Conservation (phyloP, 2,797 vertebrate species). For the Tachyglossus aculeatus region DNA sequence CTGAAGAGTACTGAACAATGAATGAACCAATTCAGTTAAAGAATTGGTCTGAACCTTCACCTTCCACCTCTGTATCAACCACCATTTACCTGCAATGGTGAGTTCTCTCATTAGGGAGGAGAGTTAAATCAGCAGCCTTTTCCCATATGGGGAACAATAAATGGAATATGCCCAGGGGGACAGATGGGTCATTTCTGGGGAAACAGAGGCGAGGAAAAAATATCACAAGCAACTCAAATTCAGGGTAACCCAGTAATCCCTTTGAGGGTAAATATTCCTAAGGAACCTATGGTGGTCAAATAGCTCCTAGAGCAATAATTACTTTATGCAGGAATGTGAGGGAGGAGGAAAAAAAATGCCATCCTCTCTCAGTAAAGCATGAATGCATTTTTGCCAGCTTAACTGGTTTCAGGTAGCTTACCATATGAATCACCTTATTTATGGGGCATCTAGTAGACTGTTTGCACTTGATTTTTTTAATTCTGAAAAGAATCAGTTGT, state of each 20-base stretch:
- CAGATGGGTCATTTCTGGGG: not conserved
- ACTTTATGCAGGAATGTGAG: constrained; percentile 25
- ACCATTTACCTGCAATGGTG: not conserved
- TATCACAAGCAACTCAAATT: too few relatives aligned
- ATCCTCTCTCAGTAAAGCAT: constrained; percentile 32
- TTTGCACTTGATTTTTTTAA: constrained; percentile 45
- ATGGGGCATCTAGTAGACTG: constrained; percentile 49
- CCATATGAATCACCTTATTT: constrained; percentile 60
- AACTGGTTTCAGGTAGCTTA: constrained; percentile 54
- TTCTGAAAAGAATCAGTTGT: constrained; percentile 52
- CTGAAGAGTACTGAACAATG: not conserved
- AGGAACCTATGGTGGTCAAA: constrained; percentile 5
- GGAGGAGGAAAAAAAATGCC: constrained; percentile 24
- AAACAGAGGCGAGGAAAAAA: too few relatives aligned
- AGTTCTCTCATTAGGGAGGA: not conserved
- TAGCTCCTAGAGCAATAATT: constrained; percentile 15
- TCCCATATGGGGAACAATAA: constrained; percentile 7
- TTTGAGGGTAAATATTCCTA: not conserved
- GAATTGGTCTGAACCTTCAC: not conserved
- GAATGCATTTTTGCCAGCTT: constrained; percentile 56
- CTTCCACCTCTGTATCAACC: not conserved
- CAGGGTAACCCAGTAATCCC: too few relatives aligned
- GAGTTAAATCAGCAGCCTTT: not conserved
- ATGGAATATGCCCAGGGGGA: not conserved
- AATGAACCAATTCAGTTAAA: not conserved